Evolutionary conservation across 2,797 vertebrate genomes (phyloP).

Genomic region (Eulemur mongoz): DNA sequence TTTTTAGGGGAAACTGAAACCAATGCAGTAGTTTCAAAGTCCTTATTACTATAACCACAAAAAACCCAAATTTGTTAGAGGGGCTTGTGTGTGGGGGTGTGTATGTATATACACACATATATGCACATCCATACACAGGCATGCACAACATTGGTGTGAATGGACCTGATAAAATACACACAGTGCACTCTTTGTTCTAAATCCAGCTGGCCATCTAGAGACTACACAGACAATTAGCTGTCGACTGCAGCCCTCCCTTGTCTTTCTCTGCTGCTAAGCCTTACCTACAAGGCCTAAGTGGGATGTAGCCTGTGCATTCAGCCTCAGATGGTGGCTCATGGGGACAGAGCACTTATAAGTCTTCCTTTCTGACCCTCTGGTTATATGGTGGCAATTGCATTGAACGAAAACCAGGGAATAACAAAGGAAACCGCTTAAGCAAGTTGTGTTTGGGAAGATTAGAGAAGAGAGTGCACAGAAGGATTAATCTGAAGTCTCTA

Average conservation of each 20-base stretch:
- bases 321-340: background rate
- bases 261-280: background rate
- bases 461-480: background rate
- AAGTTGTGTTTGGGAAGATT: slow-evolving; percentile 8
- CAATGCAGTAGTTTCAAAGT: slow-evolving; percentile 1
- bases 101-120: background rate
- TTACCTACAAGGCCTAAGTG: background rate
- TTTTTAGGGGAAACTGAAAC: slow-evolving; percentile 59
- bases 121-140: background rate
- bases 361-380: background rate
- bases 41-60: background rate
- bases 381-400: background rate
- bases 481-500: background rate
- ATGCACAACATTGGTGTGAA: background rate
- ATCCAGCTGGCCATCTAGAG: background rate
- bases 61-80: background rate
- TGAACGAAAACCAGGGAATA: background rate
- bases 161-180: background rate
- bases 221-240: background rate
- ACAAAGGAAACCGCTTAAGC: background rate
- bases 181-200: background rate
- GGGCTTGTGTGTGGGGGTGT: background rate
- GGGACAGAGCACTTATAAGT: background rate
- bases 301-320: background rate
- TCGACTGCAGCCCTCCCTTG: background rate